phyloP scores from a whole-genome alignment of 2,888 invertebrate species.

The Nebria brevicollis region DNA sequence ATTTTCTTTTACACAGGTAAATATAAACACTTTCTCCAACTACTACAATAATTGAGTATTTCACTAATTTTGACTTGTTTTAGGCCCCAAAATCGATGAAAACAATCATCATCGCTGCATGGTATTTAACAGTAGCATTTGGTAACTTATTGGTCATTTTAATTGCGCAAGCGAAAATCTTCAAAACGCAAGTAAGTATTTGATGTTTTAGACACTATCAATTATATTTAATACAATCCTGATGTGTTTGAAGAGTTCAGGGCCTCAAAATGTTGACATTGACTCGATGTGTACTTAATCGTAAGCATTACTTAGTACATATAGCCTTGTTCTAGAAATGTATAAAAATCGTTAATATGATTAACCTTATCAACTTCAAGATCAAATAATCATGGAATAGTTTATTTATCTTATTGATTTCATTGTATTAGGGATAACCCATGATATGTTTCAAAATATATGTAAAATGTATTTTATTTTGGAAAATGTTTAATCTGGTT shows the following conservation, averaged over 20 bases:
- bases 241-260: background rate
- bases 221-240: too few species aligned
- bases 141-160: conserved; percentile 84
- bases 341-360: background rate
- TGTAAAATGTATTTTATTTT: background rate
- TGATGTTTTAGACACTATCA: conserved; percentile 18
- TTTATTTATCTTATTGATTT: conserved; percentile 8
- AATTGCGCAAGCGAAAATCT: conserved; percentile 73
- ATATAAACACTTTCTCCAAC: background rate
- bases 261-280: background rate
- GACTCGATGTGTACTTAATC: background rate
- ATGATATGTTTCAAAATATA: background rate
- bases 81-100: conserved; percentile 86
- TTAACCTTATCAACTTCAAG: background rate
- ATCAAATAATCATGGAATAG: background rate
- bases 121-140: conserved; percentile 83
- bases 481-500: conserved; percentile 7
- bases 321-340: background rate
- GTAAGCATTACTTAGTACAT: background rate
- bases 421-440: conserved; percentile 4
- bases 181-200: conserved; percentile 71
- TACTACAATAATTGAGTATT: background rate
- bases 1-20: conserved; percentile 84
- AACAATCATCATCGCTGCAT: conserved; percentile 84
- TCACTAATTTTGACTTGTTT: conserved; percentile 47